phyloP scores from a whole-genome alignment of 2,888 invertebrate species.

The Anoplius nigerrimus region DNA sequence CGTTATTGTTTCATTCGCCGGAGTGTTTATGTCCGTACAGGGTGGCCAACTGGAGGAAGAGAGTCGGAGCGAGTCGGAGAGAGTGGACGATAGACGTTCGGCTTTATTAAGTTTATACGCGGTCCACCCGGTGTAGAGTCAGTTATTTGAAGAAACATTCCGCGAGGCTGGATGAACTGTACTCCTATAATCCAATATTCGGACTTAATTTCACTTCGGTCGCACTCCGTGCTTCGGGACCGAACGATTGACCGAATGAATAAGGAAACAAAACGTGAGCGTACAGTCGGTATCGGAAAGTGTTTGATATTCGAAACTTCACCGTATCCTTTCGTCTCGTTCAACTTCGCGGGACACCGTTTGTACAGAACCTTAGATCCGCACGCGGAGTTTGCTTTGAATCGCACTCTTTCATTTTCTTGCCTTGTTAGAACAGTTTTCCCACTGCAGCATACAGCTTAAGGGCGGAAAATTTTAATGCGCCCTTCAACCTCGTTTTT shows the following conservation, averaged over 20 bases:
- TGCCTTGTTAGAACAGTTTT: not conserved
- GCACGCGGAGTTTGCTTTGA: constrained; percentile 1
- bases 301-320: no score
- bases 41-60: no score
- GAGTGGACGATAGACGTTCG: no score
- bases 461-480: constrained; percentile 3
- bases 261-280: no score
- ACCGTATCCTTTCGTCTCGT: no score
- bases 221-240: constrained; percentile 9
- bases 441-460: not conserved
- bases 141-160: constrained; percentile 38
- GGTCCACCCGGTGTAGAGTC: constrained; percentile 22
- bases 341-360: no score
- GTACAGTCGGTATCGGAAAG: no score
- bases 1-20: no score
- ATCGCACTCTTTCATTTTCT: no score
- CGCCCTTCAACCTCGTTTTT: not conserved
- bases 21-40: no score
- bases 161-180: constrained; percentile 17
- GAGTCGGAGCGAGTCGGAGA: no score
- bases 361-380: not conserved
- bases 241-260: not conserved
- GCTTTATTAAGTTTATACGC: constrained; percentile 32
- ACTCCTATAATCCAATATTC: constrained; percentile 32
- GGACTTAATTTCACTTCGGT: constrained; percentile 35